Base-by-base conservation (phyloP, 2,888 invertebrate genomes). In the Diadegma fenestrale region DNA sequence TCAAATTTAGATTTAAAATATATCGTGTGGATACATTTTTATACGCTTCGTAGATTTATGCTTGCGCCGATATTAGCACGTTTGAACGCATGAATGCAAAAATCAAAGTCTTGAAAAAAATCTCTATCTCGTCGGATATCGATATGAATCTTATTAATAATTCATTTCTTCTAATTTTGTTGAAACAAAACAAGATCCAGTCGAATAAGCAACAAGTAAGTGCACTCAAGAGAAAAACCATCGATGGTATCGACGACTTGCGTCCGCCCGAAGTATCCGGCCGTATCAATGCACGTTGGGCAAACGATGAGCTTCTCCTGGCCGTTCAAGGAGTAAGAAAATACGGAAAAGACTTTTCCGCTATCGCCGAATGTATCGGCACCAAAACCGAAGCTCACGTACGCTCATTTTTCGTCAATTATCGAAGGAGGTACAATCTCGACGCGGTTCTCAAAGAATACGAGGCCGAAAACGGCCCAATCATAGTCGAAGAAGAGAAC, bases 341-440 rank as follows among this genome's bases (percentile, higher is more conserved):
- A 94, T 97, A 96, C 91, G 97, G 97, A 93, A 97, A 97, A 95
- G 97, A 98, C 94, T 98, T 98, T 94, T 96, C 98, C 94, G 98
- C 98, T 43, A 99, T 99, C 88, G 98, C 99, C 19, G 99, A 99
- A 93, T 97, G 98, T 14, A 96, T 99, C 88, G 98, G 98, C 86
- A 99, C 98, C 75, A 99, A 99, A 95, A 98, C 98, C 0, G 99
- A 99, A 94, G 96, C 97, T 72, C 99, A 99, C 93, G 96, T 99
- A 66, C 96, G 98, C 87, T 97, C 97, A 71, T 99, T 99, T 94
- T 99, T 98, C 94, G 96, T 97, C 10, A 98, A 98, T 92, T 98
- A 99, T 94, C 96, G 98, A 69, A 96, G 98, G 89, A 96, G 98
- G 81, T 98, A 97, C 94, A 98, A 98, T 94, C 95, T 99, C 88